Evolutionary conservation across 2,797 vertebrate species (phyloP).

Genomic region (Heliangelus exortis): DNA sequence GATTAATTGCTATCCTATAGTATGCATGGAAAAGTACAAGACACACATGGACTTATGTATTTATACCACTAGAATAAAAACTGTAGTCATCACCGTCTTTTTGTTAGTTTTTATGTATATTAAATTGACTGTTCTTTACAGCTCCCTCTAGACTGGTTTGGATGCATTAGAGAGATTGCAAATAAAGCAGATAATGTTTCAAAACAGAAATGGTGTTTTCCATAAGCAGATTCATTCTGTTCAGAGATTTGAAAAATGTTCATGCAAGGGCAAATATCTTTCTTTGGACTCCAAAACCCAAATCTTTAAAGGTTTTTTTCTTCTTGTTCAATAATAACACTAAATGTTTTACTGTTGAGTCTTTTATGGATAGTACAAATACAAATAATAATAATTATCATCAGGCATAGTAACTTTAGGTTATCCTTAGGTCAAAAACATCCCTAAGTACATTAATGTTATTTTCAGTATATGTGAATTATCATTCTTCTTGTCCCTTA

Average conservation of each 20-base stretch:
- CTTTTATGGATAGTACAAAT: neutral
- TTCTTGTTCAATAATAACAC: neutral
- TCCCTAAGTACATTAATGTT: neutral
- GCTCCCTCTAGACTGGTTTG: neutral
- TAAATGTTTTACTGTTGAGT: neutral
- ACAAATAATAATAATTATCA: neutral
- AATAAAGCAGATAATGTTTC: neutral
- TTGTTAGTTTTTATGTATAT: neutral
- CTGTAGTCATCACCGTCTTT: neutral
- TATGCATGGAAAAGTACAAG: neutral
- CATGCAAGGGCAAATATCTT: neutral
- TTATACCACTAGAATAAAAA: neutral
- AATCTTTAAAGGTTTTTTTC: neutral
- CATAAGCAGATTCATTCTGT: neutral
- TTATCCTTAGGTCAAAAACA: neutral
- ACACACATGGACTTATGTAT: neutral
- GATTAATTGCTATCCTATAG: neutral
- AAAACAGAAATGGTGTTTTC: neutral
- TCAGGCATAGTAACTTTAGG: neutral
- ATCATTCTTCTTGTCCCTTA: neutral
- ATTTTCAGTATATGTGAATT: neutral
- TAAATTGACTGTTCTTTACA: neutral
- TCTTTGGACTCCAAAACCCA: neutral
- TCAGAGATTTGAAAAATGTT: neutral
- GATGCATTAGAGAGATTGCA: fast-evolving